These are phyloP conservation scores for Leptatherina wallacei DNA, from an alignment of 2,797 vertebrate species.

Conservation along the genomic window DNA sequence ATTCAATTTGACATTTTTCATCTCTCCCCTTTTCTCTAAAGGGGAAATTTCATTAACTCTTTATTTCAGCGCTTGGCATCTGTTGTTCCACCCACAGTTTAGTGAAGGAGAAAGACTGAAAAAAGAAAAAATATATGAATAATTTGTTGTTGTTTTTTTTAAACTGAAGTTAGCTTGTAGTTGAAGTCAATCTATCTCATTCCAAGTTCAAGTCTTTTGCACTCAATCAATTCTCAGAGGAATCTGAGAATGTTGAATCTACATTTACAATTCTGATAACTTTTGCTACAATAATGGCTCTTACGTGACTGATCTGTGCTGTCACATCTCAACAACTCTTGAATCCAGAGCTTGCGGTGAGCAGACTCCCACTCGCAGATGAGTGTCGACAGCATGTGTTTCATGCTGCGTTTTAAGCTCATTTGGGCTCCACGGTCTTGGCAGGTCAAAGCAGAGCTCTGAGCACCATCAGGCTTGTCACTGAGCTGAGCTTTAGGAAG, in stretches of 20 bases:
- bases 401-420: conserved; percentile 70
- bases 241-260: conserved; percentile 6
- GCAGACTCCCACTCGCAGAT: conserved; percentile 44
- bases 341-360: conserved; percentile 35
- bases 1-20: conserved; percentile 69
- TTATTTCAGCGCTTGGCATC: conserved; percentile 54
- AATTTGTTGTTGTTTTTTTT: background rate
- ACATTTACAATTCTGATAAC: conserved; percentile 39
- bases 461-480: conserved; percentile 56
- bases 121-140: background rate
- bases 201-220: conserved; percentile 6
- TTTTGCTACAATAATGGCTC: conserved; percentile 35
- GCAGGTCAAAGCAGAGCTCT: conserved; percentile 63
- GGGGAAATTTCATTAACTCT: conserved; percentile 71
- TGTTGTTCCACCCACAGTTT: conserved; percentile 43
- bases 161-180: conserved; percentile 10
- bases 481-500: conserved; percentile 48
- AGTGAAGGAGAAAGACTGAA: background rate
- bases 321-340: conserved; percentile 54
- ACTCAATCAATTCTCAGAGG: conserved; percentile 11
- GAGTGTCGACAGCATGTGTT: conserved; percentile 53
- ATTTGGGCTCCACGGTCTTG: conserved; percentile 64
- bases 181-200: conserved; percentile 7
- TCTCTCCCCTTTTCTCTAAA: conserved; percentile 41
- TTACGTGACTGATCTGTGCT: conserved; percentile 40